Base-by-base conservation (phyloP, 2,888 invertebrate species). In the Chalcis sispes region DNA sequence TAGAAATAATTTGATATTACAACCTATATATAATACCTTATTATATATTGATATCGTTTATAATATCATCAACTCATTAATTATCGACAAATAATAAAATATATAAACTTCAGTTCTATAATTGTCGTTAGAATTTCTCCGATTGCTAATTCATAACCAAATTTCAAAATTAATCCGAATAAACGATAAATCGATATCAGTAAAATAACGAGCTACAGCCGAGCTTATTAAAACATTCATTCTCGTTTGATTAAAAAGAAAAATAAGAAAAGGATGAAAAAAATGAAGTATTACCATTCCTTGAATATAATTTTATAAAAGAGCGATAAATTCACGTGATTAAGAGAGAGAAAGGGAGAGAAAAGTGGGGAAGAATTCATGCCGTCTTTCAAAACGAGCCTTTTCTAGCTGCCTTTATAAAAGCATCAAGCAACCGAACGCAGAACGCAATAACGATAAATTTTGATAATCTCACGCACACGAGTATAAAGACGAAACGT, bases 371-470 rank as follows among this genome's bases (percentile, higher is more conserved):
- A n/a, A n/a, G n/a, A n/a, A n/a, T n/a, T n/a, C 29, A n/a, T 40
- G 48, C 56, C 46, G 40, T 64, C 48, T 42, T 18, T 64, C 54
- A 56, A 72, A 65, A 64, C 29, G 27, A n/a, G 1, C 61, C 2
- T 5, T 7, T n/a, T n/a, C n/a, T n/a, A n/a, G n/a, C n/a, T 29
- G 52, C 27, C 46, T 72, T 56, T 46, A 72, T 56, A 64, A 46
- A 64, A 50, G 54, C 27, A n/a, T n/a, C 56, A 29, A 48, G 72
- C 46, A 23, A 32, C 23, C 64, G 5, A 59, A 4, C 48, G 25
- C 10, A 1, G 27, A 54, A 25, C 56, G 76, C 76, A 72, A 76
- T 67, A 67, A 67, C 76, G 67, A 76, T 76, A 76, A 76, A 76
- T 76, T 76, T 66, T 67, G 62, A 76, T 76, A 67, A 72, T 62